phyloP scores from a whole-genome alignment of 2,797 vertebrate genomes.

The Chrosomus eos region DNA sequence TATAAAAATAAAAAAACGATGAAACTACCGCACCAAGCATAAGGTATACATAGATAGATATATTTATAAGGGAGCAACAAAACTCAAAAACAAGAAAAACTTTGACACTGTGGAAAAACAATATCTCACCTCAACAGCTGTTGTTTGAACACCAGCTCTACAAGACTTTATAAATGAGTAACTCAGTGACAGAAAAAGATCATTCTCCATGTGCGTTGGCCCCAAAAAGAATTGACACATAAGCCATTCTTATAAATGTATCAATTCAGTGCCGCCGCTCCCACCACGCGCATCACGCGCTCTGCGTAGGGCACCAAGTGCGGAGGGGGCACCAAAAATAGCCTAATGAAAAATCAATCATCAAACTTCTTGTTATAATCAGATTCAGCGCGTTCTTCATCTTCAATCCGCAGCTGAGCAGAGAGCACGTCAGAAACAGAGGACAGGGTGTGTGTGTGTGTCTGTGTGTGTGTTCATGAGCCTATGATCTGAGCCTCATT shows the following conservation, averaged over 20 bases:
- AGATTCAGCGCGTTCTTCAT: no score
- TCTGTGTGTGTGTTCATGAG: no score
- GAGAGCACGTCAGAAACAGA: no score
- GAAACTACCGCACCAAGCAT: not conserved
- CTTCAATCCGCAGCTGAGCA: no score
- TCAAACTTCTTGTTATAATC: no score
- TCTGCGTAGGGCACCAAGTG: no score
- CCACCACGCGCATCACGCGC: no score
- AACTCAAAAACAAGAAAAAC: not conserved
- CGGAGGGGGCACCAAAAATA: no score
- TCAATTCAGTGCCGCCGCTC: no score
- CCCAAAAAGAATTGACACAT: not conserved
- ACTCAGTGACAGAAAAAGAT: not conserved
- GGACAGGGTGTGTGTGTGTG: no score
- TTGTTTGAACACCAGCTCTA: not conserved
- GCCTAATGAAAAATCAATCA: no score
- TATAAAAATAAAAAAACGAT: not conserved
- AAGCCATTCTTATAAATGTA: not conserved
- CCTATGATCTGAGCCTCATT: no score
- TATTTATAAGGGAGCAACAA: not conserved
- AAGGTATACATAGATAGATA: not conserved
- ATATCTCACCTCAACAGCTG: conserved; percentile 11
- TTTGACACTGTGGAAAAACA: not conserved
- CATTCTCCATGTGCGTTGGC: not conserved
- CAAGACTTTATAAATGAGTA: not conserved